These are phyloP conservation scores for Ips nitidus DNA, from an alignment of 1,140 invertebrate genomes.

Conservation along the genomic window DNA sequence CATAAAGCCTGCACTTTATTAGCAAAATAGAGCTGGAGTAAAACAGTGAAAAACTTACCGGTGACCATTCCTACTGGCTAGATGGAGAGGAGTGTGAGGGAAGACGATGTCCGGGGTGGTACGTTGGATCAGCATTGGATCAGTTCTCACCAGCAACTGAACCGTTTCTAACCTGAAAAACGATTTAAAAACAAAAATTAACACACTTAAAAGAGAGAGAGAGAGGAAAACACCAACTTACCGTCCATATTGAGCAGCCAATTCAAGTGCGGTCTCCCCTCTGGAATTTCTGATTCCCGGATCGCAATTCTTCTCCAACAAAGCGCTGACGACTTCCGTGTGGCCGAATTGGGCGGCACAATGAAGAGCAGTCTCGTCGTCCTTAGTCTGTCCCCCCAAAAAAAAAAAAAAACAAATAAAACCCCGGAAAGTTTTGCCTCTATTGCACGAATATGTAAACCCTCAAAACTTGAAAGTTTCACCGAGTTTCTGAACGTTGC, in stretches of 20 bases:
- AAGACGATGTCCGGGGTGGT: slow-evolving; percentile 64
- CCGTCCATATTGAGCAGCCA: slow-evolving; percentile 91
- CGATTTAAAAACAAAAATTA: slow-evolving; percentile 8
- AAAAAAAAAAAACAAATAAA: neutral
- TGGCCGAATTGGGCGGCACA: slow-evolving; percentile 95
- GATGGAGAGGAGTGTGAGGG: slow-evolving; percentile 87
- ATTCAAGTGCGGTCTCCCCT: slow-evolving; percentile 89
- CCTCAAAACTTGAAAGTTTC: too few species aligned
- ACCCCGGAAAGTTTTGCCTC: too few species aligned
- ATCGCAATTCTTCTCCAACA: slow-evolving; percentile 86
- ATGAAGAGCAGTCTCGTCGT: slow-evolving; percentile 92
- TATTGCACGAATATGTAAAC: too few species aligned
- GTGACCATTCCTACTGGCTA: slow-evolving; percentile 92
- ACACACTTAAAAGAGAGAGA: neutral
- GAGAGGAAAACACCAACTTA: slow-evolving; percentile 43
- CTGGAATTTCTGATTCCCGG: slow-evolving; percentile 85
- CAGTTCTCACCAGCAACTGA: slow-evolving; percentile 77
- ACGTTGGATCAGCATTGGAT: slow-evolving; percentile 74
- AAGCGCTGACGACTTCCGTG: slow-evolving; percentile 80
- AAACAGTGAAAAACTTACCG: slow-evolving; percentile 58
- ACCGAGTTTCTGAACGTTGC: too few species aligned
- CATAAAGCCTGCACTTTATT: neutral
- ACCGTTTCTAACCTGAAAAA: slow-evolving; percentile 80
- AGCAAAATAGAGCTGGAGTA: too few species aligned
- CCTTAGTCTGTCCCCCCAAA: slow-evolving; percentile 72